Evolutionary conservation across 2,113 vertebrate genomes (phyloP), one percentile per base, ranked within the genome.

Genomic region (Saguinus imperator): DNA sequence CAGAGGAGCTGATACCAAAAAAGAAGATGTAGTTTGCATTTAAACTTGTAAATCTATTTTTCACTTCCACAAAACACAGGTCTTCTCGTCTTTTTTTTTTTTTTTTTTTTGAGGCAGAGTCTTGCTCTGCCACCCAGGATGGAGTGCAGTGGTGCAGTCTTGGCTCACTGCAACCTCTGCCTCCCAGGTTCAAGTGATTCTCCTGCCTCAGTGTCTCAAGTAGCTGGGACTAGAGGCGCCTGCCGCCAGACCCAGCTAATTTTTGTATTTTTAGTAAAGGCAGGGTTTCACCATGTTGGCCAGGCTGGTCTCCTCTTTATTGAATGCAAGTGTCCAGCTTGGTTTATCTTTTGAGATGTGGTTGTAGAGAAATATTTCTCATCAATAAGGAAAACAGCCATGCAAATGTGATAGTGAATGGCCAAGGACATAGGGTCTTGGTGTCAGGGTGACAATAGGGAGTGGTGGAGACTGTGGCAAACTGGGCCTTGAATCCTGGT

Each of bases 11-110:
- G 45, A n/a, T 18, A 16, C 35, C 12, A 64, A 64, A 64, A 64
- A 13, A 27, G 27, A 27, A 57, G 21, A 1, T 2, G 0, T 14
- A 0, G 13, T 58, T 81, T 10, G 37, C 35, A 2, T 27, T 76
- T 8, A 76, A 50, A 40, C 21, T 12, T 4, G 1, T 8, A 27
- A 12, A 32, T 52, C 8, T 75, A 6, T 1, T 35, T 83, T 64
- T 64, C 66, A 25, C 45, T 11, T 35, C 57, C 85, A 29, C 48
- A 3, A 23, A 61, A 45, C 0, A 13, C 4, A 6, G 25, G 43
- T 40, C 40, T 23, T 8, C 5, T 73, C 7, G 1, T 3, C 64
- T 21, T 21, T 29, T 37, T 43, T 61, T 58, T 57, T 58, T 40
- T 40, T 27, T 29, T 29, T 29, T 64, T 64, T 29, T 64, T 29